Percentiles rank a stretch among this genome's conserved stretches.
Evolutionary conservation across 2,797 vertebrate genomes (phyloP).

Genomic region (Cynopterus sphinx): DNA sequence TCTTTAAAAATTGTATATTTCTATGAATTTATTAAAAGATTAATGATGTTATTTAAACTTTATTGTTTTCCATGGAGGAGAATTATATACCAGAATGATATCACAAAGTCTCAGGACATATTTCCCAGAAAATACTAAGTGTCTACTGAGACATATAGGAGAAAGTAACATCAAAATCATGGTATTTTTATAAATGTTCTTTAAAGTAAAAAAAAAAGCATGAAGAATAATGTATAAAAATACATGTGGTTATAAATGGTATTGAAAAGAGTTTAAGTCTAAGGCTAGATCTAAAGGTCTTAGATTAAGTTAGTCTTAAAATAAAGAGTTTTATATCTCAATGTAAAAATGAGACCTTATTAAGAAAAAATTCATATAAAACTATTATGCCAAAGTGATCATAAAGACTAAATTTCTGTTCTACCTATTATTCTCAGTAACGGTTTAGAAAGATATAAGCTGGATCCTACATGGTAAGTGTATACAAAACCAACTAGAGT

Average conservation of each 20-base stretch:
- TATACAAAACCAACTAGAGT: constrained; percentile 26
- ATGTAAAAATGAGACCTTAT: neutral
- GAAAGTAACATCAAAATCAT: neutral
- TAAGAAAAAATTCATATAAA: constrained; percentile 30
- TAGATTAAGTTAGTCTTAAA: constrained; percentile 1
- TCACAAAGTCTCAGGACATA: neutral
- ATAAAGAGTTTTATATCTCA: neutral
- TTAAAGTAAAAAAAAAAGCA: constrained; percentile 41
- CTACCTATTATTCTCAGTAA: neutral
- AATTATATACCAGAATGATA: neutral
- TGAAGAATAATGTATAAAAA: neutral
- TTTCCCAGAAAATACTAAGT: neutral
- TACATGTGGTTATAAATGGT: neutral
- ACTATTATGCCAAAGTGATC: neutral
- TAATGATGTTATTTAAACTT: neutral
- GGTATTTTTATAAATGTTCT: neutral
- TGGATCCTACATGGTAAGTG: neutral
- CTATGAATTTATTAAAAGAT: neutral
- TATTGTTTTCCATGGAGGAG: neutral
- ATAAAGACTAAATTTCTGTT: neutral
- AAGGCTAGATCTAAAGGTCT: neutral
- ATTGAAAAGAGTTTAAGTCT: constrained; percentile 3
- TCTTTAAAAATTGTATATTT: constrained; percentile 13
- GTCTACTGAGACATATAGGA: neutral
- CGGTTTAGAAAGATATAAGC: neutral